Evolutionary conservation across 2,888 invertebrate species (phyloP), one percentile per base, ranked within the genome.

Genomic region (Sinopyrophorus schimmeli): DNA sequence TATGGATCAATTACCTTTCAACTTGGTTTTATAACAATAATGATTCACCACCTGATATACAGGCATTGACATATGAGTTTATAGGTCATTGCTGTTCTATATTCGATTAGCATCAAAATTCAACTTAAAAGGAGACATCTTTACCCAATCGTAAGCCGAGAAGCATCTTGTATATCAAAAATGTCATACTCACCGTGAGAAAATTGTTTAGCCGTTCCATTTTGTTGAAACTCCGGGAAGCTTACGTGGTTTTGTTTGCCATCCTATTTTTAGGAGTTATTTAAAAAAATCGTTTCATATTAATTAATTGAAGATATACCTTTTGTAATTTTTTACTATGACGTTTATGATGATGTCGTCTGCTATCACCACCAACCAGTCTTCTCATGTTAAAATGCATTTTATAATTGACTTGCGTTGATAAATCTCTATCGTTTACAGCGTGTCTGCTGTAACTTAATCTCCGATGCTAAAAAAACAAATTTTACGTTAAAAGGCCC

Each of bases 361-460:
- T 89, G 63, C 88, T 84, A 70, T 92, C 91, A 55, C 90, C 92
- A 55, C 90, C 92, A 42, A 92, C 87, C 73, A 93, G 80, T 31
- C 91, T 81, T 43, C 92, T 80, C 69, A 92, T 91, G 69, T 92
- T 92, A 84, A 90, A 88, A 73, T 92, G 92, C 75, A 90, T 88
- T 74, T 87, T 87, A 74, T 93, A 92, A 78, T 89, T 92, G 68
- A 82, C 80, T 79, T 89, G 90, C 23, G 88, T 91, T 47, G 89
- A 86, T 57, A 92, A 78, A 75, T 93, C 92, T 49, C 87, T 80
- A 71, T 93, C 92, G 71, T 92, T 88, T 38, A 93, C 92, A 23
- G 92, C 90, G 70, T 93, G 92, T 40, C 92, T 81, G 70, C 92
- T 92, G 78, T 93, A 93, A 76, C 92, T 92, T 62, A 92, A 77